Percentiles rank a stretch among this genome's conserved stretches.
phyloP scores from a whole-genome alignment of 2,888 invertebrate genomes.

The Leptinotarsa peninsularis region DNA sequence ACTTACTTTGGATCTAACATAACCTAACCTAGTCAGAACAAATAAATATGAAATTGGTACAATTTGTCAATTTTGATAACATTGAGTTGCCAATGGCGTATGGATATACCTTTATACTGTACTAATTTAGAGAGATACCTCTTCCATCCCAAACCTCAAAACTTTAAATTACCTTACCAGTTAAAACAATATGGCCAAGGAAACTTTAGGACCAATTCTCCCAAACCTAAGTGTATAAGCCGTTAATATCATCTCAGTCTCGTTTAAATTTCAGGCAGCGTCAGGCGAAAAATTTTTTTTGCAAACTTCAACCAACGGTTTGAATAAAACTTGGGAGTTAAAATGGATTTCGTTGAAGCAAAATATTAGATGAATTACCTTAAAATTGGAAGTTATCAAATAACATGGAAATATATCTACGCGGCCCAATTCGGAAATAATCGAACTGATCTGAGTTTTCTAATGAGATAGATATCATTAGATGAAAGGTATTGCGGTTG shows the following conservation, averaged over 20 bases:
- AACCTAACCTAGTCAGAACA: no score
- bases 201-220: background rate
- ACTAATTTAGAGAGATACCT: no score
- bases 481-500: no score
- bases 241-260: background rate
- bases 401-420: slow-evolving; percentile 30
- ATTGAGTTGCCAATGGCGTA: no score
- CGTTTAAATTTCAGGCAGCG: slow-evolving; percentile 26
- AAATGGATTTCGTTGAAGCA: slow-evolving; percentile 36
- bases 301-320: slow-evolving; percentile 35
- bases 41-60: no score
- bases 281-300: slow-evolving; percentile 22
- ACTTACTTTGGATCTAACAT: no score
- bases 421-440: background rate
- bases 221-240: background rate
- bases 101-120: no score
- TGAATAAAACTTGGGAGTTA: slow-evolving; percentile 35
- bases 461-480: no score
- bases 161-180: no score
- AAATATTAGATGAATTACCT: slow-evolving; percentile 42
- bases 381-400: slow-evolving; percentile 33
- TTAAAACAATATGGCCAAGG: no score
- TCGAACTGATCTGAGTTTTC: background rate
- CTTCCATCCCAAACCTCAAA: no score
- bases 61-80: no score